Conservation (phyloP, 2,113 vertebrate genomes). For the Nansenia antarctica region DNA sequence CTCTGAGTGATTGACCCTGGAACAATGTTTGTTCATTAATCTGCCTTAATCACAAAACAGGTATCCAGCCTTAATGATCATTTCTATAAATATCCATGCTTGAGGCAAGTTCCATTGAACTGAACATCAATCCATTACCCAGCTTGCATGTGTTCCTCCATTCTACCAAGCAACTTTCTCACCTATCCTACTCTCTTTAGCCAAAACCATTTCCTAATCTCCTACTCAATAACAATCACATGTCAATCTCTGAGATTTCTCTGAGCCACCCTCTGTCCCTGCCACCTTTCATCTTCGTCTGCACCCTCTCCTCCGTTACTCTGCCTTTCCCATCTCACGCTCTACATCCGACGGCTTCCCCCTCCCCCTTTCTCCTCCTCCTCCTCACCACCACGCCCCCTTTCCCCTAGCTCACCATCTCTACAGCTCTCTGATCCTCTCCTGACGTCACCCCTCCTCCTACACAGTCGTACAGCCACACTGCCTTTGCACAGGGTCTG, state of each 20-base stretch:
- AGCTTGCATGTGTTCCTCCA: background rate
- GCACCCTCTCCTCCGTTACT: conserved; percentile 20
- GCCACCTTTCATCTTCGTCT: background rate
- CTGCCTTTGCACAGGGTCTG: conserved; percentile 17
- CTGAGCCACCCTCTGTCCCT: background rate
- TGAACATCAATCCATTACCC: background rate
- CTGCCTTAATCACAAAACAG: conserved; percentile 26
- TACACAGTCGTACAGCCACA: conserved; percentile 26
- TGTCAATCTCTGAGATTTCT: background rate
- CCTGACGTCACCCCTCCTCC: conserved; percentile 49
- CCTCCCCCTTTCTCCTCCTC: conserved; percentile 29
- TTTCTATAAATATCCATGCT: conserved; percentile 50
- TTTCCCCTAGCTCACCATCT: conserved; percentile 19
- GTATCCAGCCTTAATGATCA: conserved; percentile 10
- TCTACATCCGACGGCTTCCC: conserved; percentile 9
- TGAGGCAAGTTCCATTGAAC: too few species aligned
- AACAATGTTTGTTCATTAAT: conserved; percentile 24
- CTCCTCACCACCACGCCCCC: conserved; percentile 25
- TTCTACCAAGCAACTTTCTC: background rate
- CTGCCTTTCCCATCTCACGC: background rate
- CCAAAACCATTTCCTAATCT: background rate
- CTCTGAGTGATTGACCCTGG: background rate
- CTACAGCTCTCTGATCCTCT: too few species aligned
- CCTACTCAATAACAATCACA: background rate
- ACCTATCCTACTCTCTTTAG: background rate